Percentiles rank a stretch among this genome's conserved stretches.
Evolutionary conservation across 2,888 invertebrate species (phyloP).

Genomic region (Philhelius pedissequus): DNA sequence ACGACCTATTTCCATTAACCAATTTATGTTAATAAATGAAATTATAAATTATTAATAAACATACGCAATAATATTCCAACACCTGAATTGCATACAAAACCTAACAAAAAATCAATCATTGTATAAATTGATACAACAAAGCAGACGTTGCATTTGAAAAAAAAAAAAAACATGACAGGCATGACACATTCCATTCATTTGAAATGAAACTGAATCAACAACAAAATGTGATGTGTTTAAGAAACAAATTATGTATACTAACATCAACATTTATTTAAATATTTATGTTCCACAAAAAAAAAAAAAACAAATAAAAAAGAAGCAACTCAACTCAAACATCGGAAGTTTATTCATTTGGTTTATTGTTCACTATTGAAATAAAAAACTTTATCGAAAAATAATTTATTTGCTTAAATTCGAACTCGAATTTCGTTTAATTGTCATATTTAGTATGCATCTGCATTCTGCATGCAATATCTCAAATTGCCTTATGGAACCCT

Average conservation of each 20-base stretch:
- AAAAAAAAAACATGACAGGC: too few relatives aligned
- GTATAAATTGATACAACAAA: not conserved
- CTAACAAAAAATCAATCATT: not conserved
- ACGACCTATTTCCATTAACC: not conserved
- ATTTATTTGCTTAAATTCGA: conserved; percentile 3
- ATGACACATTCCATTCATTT: not conserved
- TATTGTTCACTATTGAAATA: not conserved
- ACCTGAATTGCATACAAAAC: not conserved
- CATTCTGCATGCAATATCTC: conserved; percentile 7
- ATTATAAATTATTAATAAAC: not conserved
- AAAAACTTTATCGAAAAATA: not conserved
- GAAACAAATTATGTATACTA: too few relatives aligned
- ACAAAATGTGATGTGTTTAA: not conserved
- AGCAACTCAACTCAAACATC: not conserved
- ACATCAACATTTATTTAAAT: not conserved
- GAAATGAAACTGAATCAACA: not conserved
- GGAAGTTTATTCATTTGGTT: not conserved
- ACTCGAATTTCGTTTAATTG: not conserved
- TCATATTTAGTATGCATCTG: not conserved
- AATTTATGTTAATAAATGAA: not conserved
- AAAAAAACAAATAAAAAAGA: not conserved
- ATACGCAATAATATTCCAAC: not conserved
- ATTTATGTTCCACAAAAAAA: not conserved
- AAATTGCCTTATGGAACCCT: not conserved
- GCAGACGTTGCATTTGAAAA: not conserved